A percentile compares a stretch with the other conserved stretches of the same genome.
These are phyloP conservation scores for Trichogramma pretiosum DNA, from an alignment of 1,140 invertebrate species.

Conservation along the genomic window DNA sequence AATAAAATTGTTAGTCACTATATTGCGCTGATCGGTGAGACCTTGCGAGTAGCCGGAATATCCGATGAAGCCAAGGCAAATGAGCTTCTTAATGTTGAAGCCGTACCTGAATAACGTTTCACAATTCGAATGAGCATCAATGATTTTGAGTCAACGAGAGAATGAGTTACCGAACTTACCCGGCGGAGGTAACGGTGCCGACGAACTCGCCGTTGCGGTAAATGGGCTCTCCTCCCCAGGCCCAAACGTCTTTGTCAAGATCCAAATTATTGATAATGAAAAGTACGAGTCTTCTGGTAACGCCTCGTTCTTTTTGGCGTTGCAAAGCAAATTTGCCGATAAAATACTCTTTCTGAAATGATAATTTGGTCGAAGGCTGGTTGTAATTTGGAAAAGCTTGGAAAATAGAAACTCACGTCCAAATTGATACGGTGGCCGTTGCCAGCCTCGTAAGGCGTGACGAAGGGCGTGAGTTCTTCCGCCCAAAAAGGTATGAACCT, in stretches of 20 bases:
- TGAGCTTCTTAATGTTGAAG: conserved; percentile 53
- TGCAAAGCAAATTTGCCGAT: conserved; percentile 65
- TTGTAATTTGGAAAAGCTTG: background rate
- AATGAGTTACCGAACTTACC: no score
- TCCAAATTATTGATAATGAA: conserved; percentile 67
- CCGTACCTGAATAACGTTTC: conserved; percentile 48
- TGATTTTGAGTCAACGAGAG: background rate
- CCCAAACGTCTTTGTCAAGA: conserved; percentile 64
- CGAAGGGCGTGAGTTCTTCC: conserved; percentile 63
- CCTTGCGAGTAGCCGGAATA: conserved; percentile 28
- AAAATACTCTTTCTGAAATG: conserved; percentile 55
- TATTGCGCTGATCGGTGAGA: conserved; percentile 12
- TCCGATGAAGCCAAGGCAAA: conserved; percentile 59
- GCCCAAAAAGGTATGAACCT: conserved; percentile 56
- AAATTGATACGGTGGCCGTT: conserved; percentile 64
- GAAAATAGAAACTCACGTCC: conserved; percentile 36
- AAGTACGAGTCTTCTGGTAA: conserved; percentile 61
- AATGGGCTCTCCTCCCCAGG: conserved; percentile 74
- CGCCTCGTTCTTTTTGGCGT: conserved; percentile 59
- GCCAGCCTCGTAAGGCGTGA: conserved; percentile 72
- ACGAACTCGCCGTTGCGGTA: conserved; percentile 60
- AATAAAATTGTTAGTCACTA: conserved; percentile 57
- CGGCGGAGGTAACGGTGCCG: conserved; percentile 70
- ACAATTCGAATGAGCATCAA: background rate
- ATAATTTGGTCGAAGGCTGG: background rate